These are phyloP conservation scores for Cylindroiulus punctatus DNA, from an alignment of 2,888 invertebrate species.

Conservation along the genomic window DNA sequence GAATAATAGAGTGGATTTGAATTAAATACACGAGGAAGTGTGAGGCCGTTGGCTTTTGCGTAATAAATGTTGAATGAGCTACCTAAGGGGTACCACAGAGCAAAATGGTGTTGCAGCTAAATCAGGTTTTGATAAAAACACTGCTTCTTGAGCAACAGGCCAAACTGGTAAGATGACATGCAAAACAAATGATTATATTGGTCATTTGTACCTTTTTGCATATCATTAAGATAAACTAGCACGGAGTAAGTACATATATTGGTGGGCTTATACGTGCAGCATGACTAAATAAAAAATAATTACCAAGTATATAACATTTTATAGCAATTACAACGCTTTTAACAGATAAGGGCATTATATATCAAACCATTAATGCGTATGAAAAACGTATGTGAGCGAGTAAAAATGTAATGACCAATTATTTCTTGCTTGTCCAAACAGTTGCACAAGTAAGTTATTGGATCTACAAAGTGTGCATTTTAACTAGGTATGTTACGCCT, in stretches of 20 bases:
- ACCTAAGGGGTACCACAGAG: too few relatives aligned
- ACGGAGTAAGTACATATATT: too few relatives aligned
- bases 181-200: neutral
- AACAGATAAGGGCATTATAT: too few relatives aligned
- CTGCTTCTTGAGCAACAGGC: neutral
- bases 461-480: neutral
- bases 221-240: neutral
- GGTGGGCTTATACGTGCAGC: neutral
- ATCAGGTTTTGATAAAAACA: neutral
- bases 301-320: too few relatives aligned
- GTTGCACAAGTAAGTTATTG: neutral
- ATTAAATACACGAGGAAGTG: neutral
- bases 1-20: neutral
- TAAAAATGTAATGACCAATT: neutral
- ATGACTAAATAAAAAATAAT: neutral
- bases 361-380: neutral
- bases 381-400: neutral
- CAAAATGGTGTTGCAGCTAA: neutral
- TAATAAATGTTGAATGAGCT: neutral
- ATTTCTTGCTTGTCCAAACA: neutral
- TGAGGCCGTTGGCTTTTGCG: constrained; percentile 15
- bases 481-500: neutral
- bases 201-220: neutral
- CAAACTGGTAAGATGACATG: neutral
- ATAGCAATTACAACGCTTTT: too few relatives aligned